A percentile compares a stretch with the other conserved stretches of the same genome.
Conservation (phyloP, 2,888 invertebrate species). For the Schizotus pectinicornis region DNA sequence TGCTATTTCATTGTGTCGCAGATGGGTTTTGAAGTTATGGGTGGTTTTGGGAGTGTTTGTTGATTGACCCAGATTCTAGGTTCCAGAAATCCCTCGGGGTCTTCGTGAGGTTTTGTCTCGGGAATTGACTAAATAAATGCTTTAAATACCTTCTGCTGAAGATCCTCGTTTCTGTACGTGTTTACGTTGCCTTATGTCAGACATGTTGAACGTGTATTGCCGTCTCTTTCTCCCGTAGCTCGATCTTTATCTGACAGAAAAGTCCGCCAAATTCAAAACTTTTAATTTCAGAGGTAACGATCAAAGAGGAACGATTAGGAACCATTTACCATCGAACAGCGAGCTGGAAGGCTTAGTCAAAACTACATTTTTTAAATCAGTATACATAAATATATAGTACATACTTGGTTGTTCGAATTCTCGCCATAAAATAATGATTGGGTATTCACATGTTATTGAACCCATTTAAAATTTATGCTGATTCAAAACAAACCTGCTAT, state of each 20-base stretch:
- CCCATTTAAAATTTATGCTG: not conserved
- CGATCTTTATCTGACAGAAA: slow-evolving; percentile 4
- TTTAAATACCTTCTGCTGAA: slow-evolving; percentile 48
- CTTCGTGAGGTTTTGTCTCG: not conserved
- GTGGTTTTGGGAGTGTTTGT: not conserved
- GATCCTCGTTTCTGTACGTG: slow-evolving; percentile 56
- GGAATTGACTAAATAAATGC: slow-evolving; percentile 16
- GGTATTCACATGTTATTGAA: too few relatives aligned
- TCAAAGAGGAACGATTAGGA: too few relatives aligned
- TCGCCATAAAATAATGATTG: too few relatives aligned
- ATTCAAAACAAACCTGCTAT: not conserved
- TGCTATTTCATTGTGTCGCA: slow-evolving; percentile 25
- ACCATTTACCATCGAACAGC: too few relatives aligned
- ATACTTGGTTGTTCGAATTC: too few relatives aligned
- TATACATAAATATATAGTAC: too few relatives aligned
- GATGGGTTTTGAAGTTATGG: not conserved
- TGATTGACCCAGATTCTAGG: slow-evolving; percentile 1
- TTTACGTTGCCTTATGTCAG: slow-evolving; percentile 60
- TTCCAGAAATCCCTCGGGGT: not conserved
- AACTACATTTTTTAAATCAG: too few relatives aligned
- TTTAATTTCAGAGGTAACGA: too few relatives aligned
- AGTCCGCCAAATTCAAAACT: slow-evolving; percentile 7
- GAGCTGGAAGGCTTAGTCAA: too few relatives aligned
- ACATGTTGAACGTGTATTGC: slow-evolving; percentile 39
- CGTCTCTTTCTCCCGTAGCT: slow-evolving; percentile 6